Base-by-base conservation (phyloP, 1,140 invertebrate genomes). In the Ostrea denselamellosa region DNA sequence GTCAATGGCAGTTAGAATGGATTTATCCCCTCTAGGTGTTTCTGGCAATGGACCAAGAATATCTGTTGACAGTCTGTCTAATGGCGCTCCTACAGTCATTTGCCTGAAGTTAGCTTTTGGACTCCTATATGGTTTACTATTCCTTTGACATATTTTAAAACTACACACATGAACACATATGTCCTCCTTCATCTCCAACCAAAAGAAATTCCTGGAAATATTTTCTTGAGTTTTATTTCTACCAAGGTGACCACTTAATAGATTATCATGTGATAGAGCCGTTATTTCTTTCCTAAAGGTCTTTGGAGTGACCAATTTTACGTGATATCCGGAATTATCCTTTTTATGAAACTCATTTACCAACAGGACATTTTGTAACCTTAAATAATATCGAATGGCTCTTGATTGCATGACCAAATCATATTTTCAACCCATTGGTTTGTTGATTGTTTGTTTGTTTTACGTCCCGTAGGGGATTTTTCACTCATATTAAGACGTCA, bases 351-450 rank as follows among this genome's bases (percentile, higher is more conserved):
- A 62, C 19, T 62, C 58, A 10, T 62, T 62, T 62, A 62, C 58
- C 10, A 53, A 10, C 5, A 53, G 53, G 10, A 53, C 53, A 53
- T 53, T 5, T 53, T 53, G 53, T 8, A 53, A 8, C 10, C 10
- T 53, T 53, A 53, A 53, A 10, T 53, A 53, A 53, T 53, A 53
- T 8, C 53, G 53, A 68, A 19, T 68, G 65, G 19, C 65, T 82
- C 28, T 77, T 92, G 89, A 85, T 92, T 53, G 7, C 53, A 8
- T 53, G 53, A 10, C 53, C 53, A 53, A 8, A 5, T 53, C 10
- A 8, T 53, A 10, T 53, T 53, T 53, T 53, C 53, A 10, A 53
- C 53, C 53, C 53, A 53, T 53, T n/a, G n/a, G n/a, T n/a, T n/a
- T n/a, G n/a, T n/a, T n/a, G n/a, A n/a, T n/a, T n/a, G n/a, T n/a